phyloP scores from a whole-genome alignment of 2,113 vertebrate genomes.

The Myxocyprinus asiaticus region DNA sequence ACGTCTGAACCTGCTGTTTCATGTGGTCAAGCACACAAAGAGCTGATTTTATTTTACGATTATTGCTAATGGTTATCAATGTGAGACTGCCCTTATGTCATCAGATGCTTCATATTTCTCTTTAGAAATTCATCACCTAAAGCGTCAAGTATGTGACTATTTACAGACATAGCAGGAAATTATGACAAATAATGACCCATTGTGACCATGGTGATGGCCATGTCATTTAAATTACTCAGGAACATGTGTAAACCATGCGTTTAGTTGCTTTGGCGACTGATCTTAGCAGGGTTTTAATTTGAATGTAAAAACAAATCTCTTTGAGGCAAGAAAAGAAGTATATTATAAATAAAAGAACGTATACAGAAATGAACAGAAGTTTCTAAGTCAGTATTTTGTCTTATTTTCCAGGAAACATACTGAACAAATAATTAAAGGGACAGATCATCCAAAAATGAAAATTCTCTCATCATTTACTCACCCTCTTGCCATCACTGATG shows the following conservation, averaged over 20 bases:
- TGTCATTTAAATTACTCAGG: conserved; percentile 23
- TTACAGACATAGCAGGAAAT: not conserved
- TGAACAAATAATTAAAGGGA: too few species aligned
- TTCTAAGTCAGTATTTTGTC: too few species aligned
- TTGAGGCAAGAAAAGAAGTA: too few species aligned
- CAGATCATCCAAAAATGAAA: too few species aligned
- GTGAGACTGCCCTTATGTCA: too few species aligned
- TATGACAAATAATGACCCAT: not conserved
- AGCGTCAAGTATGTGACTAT: not conserved
- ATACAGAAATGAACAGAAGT: too few species aligned
- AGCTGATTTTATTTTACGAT: too few species aligned
- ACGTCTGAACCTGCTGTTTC: not conserved
- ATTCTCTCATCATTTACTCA: too few species aligned
- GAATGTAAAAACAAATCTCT: conserved; percentile 10
- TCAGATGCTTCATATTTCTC: conserved; percentile 10
- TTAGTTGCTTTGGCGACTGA: conserved; percentile 45
- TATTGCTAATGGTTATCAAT: too few species aligned
- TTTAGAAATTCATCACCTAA: not conserved
- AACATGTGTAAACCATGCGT: conserved; percentile 25
- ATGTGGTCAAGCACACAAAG: conserved; percentile 1
- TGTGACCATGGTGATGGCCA: conserved; percentile 14
- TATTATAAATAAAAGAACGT: too few species aligned
- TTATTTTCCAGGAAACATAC: too few species aligned
- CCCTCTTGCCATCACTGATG: too few species aligned
- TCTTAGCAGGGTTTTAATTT: not conserved